Base-by-base conservation (phyloP, 2,113 vertebrate genomes). In the Boulengeromyrus knoepffleri region DNA sequence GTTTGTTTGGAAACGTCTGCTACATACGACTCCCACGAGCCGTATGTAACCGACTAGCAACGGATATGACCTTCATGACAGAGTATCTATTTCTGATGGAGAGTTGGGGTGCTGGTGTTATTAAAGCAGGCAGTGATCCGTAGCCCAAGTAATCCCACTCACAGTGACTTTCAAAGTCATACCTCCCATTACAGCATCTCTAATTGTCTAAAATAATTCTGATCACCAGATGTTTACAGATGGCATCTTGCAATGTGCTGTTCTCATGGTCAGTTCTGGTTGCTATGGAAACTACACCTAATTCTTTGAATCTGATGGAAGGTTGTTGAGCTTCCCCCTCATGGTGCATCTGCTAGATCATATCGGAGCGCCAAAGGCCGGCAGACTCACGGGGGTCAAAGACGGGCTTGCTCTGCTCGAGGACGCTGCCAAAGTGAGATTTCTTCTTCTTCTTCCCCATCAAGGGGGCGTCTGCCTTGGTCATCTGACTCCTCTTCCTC, bases 371-470 rank as follows among this genome's bases (percentile, higher is more conserved):
- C 47, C 27, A 50, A 15, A 36, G 85, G 47, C 5, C 17, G 31
- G 31, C 24, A n/a, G 6, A 94, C 96, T 94, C 91, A 98, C 97
- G 94, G 0, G 98, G 97, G 70, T 97, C 94, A 74, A 98, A 98
- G 36, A 95, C 93, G 0, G 97, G 97, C 89, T 97, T 98, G 36
- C 92, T 90, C 89, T 94, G 94, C 13, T 91, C 94, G 91, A 98
- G 90, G 0, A 94, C 95, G 1, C 95, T 94, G 0, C 97, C 96
- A 86, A 98, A 98, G 89, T 94, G 95, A 0, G 97, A 97, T 90
- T 96, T 97, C 89, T 93, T 96, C 13, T 91, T 96, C 93, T 94
- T 98, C 91, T 97, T 97, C 90, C 96, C 96, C 31, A 93, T 94
- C 1, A 92, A 90, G 0, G 96, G 96, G 3, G 93, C 49, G 10